Percentiles rank a stretch among this genome's conserved stretches.
phyloP scores from a whole-genome alignment of 2,113 vertebrate genomes.

The Pollachius pollachius region DNA sequence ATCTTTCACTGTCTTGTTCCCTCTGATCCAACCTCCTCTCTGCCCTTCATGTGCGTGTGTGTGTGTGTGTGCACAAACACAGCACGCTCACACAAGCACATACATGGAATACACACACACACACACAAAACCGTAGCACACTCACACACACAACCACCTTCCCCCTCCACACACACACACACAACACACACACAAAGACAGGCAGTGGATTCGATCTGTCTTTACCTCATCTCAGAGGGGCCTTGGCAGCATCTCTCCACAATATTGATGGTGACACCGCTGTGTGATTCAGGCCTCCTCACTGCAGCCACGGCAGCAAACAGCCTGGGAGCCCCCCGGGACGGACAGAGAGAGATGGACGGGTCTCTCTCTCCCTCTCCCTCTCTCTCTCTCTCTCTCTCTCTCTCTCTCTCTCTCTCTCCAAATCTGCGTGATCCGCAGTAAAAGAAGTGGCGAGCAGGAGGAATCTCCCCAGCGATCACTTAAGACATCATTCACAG shows the following conservation, averaged over 20 bases:
- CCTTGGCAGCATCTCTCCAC: conserved; percentile 51
- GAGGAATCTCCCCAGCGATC: too few relatives aligned
- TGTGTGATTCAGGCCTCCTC: conserved; percentile 31
- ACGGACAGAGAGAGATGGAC: background rate
- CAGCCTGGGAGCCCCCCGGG: conserved; percentile 19
- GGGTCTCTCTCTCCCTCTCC: too few relatives aligned
- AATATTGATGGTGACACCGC: conserved; percentile 67
- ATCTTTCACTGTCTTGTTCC: conserved; percentile 48
- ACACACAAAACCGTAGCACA: background rate
- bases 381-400: too few relatives aligned
- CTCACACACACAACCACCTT: conserved; percentile 3
- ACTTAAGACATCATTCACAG: too few relatives aligned
- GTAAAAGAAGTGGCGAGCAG: too few relatives aligned
- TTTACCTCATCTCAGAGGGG: conserved; percentile 55
- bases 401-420: too few relatives aligned
- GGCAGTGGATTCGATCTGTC: conserved; percentile 57
- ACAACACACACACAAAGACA: background rate
- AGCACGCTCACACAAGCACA: conserved; percentile 1
- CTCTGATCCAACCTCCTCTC: conserved; percentile 13
- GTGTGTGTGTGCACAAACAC: background rate
- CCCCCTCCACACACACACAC: conserved; percentile 18
- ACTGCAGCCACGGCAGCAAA: conserved; percentile 23
- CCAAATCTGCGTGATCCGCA: too few relatives aligned
- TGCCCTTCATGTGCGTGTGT: background rate
- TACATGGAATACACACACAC: conserved; percentile 9